Percentiles rank a stretch among this genome's conserved stretches.
Evolutionary conservation across 2,113 vertebrate species (phyloP).

Genomic region (Copsychus sechellarum): DNA sequence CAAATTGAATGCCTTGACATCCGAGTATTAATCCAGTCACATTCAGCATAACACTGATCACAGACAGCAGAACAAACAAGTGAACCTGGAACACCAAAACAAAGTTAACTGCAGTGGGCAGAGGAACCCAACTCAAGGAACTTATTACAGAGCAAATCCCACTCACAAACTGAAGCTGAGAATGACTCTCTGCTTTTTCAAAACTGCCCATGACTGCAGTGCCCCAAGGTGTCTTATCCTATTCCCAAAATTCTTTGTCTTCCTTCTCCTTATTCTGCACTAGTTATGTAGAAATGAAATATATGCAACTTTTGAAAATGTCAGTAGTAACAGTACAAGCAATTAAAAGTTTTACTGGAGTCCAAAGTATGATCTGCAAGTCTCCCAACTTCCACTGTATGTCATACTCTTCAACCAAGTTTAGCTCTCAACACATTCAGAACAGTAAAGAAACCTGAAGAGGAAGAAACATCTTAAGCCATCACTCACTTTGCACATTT

Average conservation of each 20-base stretch:
- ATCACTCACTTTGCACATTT: not conserved
- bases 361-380: not conserved
- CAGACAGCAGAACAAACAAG: constrained; percentile 83
- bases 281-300: not conserved
- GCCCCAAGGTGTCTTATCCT: not conserved
- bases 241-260: not conserved
- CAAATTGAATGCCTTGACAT: constrained; percentile 84
- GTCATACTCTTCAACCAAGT: not conserved
- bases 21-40: constrained; percentile 84
- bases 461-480: not conserved
- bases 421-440: not conserved
- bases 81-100: constrained; percentile 78
- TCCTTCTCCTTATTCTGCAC: not conserved
- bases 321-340: not conserved
- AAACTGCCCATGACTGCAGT: not conserved
- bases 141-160: not conserved
- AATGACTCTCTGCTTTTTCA: not conserved
- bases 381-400: rapidly evolving
- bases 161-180: not conserved
- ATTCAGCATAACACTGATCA: constrained; percentile 85
- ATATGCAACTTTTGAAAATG: not conserved
- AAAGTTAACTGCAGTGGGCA: not conserved
- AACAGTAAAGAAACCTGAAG: not conserved
- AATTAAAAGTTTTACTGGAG: not conserved
- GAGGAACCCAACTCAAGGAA: not conserved